Conservation (phyloP, 2,888 invertebrate species). For the Caradrina kadenii region DNA sequence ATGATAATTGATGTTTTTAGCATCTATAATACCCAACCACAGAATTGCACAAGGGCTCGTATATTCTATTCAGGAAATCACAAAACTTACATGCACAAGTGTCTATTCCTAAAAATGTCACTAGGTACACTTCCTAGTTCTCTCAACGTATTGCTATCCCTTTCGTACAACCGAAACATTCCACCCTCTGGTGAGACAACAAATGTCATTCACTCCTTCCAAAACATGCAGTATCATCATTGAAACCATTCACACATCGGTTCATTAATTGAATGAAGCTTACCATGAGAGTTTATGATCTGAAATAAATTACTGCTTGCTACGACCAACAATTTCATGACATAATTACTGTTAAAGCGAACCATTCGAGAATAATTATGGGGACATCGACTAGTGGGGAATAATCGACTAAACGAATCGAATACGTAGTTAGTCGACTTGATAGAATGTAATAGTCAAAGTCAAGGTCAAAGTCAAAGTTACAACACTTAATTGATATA, state of each 20-base stretch:
- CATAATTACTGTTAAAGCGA: constrained; percentile 59
- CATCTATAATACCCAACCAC: too few species aligned
- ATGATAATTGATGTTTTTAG: too few species aligned
- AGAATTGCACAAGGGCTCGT: too few species aligned
- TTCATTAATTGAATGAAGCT: constrained; percentile 58
- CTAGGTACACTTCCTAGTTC: neutral
- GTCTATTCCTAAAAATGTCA: neutral
- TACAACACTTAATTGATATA: too few species aligned
- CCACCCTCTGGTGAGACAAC: neutral
- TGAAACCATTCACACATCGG: constrained; percentile 32
- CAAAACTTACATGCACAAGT: too few species aligned
- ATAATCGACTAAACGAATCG: constrained; percentile 25
- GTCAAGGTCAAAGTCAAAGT: too few species aligned
- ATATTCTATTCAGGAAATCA: too few species aligned
- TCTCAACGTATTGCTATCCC: neutral
- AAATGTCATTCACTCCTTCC: constrained; percentile 28
- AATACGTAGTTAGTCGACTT: neutral
- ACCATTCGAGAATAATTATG: constrained; percentile 29
- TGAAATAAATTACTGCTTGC: constrained; percentile 71
- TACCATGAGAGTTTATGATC: constrained; percentile 67
- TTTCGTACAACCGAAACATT: neutral
- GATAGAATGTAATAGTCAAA: neutral
- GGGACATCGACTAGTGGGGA: constrained; percentile 27
- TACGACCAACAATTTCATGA: constrained; percentile 67
- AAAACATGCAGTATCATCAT: constrained; percentile 34